Evolutionary conservation across 2,888 invertebrate species (phyloP), one percentile per base, ranked within the genome.

Genomic region (Microplitis manilae): DNA sequence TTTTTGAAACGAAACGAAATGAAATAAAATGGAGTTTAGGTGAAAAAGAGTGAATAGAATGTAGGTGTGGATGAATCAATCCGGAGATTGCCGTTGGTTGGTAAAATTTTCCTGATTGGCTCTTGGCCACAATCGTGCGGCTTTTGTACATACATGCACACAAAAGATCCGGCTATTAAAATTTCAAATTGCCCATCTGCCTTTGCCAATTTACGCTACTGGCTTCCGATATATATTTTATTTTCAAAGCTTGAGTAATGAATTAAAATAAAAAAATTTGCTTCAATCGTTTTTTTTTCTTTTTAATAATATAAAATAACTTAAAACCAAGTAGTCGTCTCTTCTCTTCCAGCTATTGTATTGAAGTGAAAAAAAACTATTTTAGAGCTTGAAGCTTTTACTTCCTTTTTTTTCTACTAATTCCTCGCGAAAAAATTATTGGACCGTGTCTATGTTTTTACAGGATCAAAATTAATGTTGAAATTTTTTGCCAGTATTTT

Each of bases 41-140:
- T n/a, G 9, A 20, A 15, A 41, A 70, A 62, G 15, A 38, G 38
- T n/a, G 38, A 65, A 40, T n/a, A 41, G 20, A 50, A 61, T 64
- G 1, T n/a, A 73, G 50, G 62, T 73, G 76, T 69, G 75, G 70
- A 68, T 67, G 68, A 76, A 78, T 78, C 79, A 77, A 67, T 61
- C 78, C 79, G 78, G 79, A 79, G 75, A 80, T 79, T 80, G 81
- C 77, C 76, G 67, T 77, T 62, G 77, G 76, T 79, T 77, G 76
- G 79, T 76, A 65, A 65, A 77, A 68, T 80, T 78, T 79, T 81
- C 78, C 79, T 79, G 81, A 84, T 85, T 84, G 85, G 82, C 83
- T 81, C 77, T 80, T 65, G 72, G 83, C 84, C 83, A 85, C 79
- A 20, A 40, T 79, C 64, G 71, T 67, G 73, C 65, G 79, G 70